These are phyloP conservation scores for Branchinecta lindahli DNA, from an alignment of 1,140 invertebrate species.

Conservation along the genomic window DNA sequence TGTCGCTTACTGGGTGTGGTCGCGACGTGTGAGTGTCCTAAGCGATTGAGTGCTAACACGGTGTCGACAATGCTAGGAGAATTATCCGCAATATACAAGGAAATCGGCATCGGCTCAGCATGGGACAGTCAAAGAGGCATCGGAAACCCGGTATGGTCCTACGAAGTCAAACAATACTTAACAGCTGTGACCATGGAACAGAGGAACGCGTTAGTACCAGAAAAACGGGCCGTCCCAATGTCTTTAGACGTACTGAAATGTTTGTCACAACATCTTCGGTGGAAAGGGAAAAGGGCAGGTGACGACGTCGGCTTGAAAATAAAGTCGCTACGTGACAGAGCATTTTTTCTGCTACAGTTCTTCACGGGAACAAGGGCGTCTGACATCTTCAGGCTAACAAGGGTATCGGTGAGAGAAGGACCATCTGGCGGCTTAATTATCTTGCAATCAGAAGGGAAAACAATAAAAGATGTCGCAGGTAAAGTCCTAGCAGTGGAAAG, in stretches of 20 bases:
- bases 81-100: neutral
- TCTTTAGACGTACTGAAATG: neutral
- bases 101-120: neutral
- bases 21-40: neutral
- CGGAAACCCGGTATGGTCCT: neutral
- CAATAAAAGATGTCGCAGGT: neutral
- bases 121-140: neutral
- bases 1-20: neutral
- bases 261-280: neutral
- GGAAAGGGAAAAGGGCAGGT: neutral
- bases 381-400: neutral
- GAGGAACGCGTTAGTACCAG: neutral
- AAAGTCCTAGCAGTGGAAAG: neutral
- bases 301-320: neutral
- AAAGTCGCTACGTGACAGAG: neutral
- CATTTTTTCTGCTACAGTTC: neutral
- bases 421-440: neutral
- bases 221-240: neutral
- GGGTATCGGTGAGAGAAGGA: neutral
- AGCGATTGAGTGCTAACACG: neutral
- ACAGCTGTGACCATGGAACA: neutral
- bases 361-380: neutral
- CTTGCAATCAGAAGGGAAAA: neutral
- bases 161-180: neutral
- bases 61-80: neutral